Conservation (phyloP, 2,113 vertebrate genomes). For the Struthidea cinerea region DNA sequence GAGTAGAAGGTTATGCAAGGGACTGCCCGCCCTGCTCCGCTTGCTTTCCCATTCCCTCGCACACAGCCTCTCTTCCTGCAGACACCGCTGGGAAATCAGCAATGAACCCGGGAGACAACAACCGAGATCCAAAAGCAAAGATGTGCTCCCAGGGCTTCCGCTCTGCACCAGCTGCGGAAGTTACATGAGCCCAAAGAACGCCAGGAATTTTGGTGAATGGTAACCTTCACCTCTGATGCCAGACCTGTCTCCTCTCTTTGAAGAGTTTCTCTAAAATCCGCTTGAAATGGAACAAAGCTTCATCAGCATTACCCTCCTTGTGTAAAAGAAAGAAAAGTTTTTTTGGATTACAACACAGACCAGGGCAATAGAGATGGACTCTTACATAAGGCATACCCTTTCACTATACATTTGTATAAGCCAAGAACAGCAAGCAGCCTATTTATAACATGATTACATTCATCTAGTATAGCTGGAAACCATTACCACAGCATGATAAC, state of each 20-base stretch:
- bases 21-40: accelerated
- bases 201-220: background rate
- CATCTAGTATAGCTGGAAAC: constrained; percentile 39
- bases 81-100: background rate
- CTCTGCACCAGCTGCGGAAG: background rate
- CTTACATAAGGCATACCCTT: constrained; percentile 42
- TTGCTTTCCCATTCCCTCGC: background rate
- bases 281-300: background rate
- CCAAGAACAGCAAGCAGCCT: constrained; percentile 6
- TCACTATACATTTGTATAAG: constrained; percentile 37
- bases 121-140: background rate
- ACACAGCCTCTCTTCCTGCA: background rate
- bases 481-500: constrained; percentile 29
- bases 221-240: background rate
- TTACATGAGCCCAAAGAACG: accelerated
- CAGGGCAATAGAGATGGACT: background rate
- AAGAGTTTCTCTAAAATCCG: background rate
- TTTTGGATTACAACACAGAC: background rate
- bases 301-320: background rate
- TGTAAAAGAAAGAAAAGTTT: background rate
- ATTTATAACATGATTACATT: constrained; percentile 27
- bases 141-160: background rate
- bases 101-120: background rate
- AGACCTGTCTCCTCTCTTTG: background rate
- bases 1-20: background rate